Base-by-base conservation (phyloP, 2,113 vertebrate species). In the Grus americana region DNA sequence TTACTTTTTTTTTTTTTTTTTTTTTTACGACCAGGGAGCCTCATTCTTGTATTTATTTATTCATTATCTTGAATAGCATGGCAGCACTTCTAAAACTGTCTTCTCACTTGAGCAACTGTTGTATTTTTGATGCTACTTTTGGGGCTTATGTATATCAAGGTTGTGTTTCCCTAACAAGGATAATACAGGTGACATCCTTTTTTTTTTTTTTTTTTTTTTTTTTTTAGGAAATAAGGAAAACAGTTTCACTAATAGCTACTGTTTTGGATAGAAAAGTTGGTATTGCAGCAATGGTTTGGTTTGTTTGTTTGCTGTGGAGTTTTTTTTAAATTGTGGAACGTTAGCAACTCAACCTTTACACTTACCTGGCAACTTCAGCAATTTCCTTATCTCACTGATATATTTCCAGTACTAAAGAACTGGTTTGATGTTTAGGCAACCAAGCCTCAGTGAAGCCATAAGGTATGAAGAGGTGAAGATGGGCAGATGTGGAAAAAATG, bases 131-230 rank as follows among this genome's bases (percentile, higher is more conserved):
- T 57, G 29, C 10, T 67, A 23, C 38, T 81, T 81, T 79, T 24
- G 4, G 13, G 22, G 2, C 7, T 52, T 74, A 16, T 0, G 0
- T 26, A 3, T 49, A 12, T 34, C 66, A 66, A 34, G 11, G 9
- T 54, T 52, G 9, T 78, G 12, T 83, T 80, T 89, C 40, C 27
- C 15, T 50, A 50, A n/a, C 8, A 16, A 42, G 7, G 21, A 42
- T 59, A 42, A 49, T 62, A 50, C 4, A 58, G 11, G 22, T 62
- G 27, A 22, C 24, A 72, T 50, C 7, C 17, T 42, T 42, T 42
- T 42, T 42, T 42, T 40, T 40, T 40, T 40, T 40, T 42, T 40
- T 40, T 40, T 40, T 40, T 40, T 66, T 61, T n/a, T 55, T 52
- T 38, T 12, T 1, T 42, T 38, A 38, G 38, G 38, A 38, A 38